Conservation (phyloP, 2,113 vertebrate species). For the Kryptolebias marmoratus region DNA sequence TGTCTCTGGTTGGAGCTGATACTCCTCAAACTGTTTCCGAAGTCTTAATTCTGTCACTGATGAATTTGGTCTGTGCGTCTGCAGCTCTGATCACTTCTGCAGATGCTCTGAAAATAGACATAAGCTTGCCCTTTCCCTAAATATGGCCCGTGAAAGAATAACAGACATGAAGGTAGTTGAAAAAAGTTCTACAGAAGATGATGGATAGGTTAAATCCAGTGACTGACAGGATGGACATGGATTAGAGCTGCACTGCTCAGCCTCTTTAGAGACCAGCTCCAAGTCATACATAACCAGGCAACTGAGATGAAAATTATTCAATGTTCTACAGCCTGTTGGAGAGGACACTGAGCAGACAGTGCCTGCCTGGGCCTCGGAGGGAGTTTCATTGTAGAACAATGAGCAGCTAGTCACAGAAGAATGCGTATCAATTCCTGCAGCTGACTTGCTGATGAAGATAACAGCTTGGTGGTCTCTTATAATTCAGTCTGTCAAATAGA, state of each 20-base stretch:
- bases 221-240: conserved; percentile 65
- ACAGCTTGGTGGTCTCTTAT: conserved; percentile 26
- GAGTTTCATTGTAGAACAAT: conserved; percentile 48
- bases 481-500: conserved; percentile 11
- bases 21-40: conserved; percentile 34
- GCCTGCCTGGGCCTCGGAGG: conserved; percentile 7
- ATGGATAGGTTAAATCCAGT: conserved; percentile 66
- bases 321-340: conserved; percentile 43
- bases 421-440: conserved; percentile 50
- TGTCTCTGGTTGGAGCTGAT: conserved; percentile 8
- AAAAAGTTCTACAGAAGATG: conserved; percentile 59
- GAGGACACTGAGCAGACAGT: conserved; percentile 52
- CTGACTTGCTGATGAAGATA: conserved; percentile 51
- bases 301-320: conserved; percentile 56
- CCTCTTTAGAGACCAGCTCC: conserved; percentile 41
- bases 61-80: conserved; percentile 48
- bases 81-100: conserved; percentile 63
- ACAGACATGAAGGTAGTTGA: conserved; percentile 57
- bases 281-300: conserved; percentile 40
- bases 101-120: conserved; percentile 56
- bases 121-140: conserved; percentile 27
- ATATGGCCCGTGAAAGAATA: conserved; percentile 51
- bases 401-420: conserved; percentile 49
- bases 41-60: conserved; percentile 59
- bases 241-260: conserved; percentile 39